phyloP scores from a whole-genome alignment of 1,140 invertebrate species.

The Cepaea nemoralis region DNA sequence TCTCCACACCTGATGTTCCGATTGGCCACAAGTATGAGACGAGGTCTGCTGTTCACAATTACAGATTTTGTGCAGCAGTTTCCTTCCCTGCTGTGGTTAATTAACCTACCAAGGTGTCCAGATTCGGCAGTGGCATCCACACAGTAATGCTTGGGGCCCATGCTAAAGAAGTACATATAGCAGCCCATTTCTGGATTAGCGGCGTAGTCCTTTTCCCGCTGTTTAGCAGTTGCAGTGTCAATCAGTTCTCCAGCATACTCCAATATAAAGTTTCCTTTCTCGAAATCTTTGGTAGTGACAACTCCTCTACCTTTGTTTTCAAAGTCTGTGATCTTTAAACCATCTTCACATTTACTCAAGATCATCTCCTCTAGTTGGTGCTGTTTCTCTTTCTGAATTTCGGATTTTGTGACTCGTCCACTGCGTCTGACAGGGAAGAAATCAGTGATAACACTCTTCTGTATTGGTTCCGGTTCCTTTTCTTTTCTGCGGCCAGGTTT shows the following conservation, averaged over 20 bases:
- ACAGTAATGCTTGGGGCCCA: conserved; percentile 91
- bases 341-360: conserved; percentile 84
- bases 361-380: conserved; percentile 84
- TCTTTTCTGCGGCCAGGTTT: conserved; percentile 63
- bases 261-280: conserved; percentile 92
- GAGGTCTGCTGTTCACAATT: conserved; percentile 77
- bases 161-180: conserved; percentile 99
- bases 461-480: conserved; percentile 62
- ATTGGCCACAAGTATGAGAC: conserved; percentile 90
- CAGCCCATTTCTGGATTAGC: conserved; percentile 88
- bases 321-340: conserved; percentile 77
- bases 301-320: conserved; percentile 76
- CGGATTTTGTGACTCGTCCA: conserved; percentile 79
- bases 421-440: conserved; percentile 91
- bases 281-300: conserved; percentile 83
- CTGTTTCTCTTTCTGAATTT: conserved; percentile 81
- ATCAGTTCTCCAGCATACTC: conserved; percentile 97
- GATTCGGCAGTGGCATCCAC: conserved; percentile 96
- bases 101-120: conserved; percentile 87
- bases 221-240: conserved; percentile 83
- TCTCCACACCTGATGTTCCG: conserved; percentile 87
- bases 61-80: conserved; percentile 92
- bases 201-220: conserved; percentile 87
- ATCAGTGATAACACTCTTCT: conserved; percentile 78
- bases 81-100: conserved; percentile 92